Evolutionary conservation across 2,113 vertebrate genomes (phyloP).

Genomic region (Callopanchax toddi): DNA sequence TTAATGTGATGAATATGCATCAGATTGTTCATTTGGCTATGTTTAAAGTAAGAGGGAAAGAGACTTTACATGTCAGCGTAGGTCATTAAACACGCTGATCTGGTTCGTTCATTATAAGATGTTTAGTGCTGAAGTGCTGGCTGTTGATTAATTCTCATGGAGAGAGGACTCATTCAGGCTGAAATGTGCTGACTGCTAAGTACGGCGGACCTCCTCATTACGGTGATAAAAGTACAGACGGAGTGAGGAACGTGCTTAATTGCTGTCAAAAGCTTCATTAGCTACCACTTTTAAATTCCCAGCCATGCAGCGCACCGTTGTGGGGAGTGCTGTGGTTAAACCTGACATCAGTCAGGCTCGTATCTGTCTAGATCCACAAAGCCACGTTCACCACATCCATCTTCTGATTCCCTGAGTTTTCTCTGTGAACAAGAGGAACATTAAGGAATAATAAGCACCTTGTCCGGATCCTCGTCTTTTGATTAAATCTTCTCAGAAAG

Average conservation of each 20-base stretch:
- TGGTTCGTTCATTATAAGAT: slow-evolving; percentile 1
- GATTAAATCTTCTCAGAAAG: slow-evolving; percentile 28
- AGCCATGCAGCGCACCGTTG: not conserved
- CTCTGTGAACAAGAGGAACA: not conserved
- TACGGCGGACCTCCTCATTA: slow-evolving; percentile 25
- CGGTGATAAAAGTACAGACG: slow-evolving; percentile 10
- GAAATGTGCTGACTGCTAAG: slow-evolving; percentile 50
- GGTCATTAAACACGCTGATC: slow-evolving; percentile 37
- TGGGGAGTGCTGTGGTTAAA: not conserved
- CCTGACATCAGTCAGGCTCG: not conserved
- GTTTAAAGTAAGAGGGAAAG: not conserved
- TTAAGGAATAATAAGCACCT: not conserved
- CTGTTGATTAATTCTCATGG: slow-evolving; percentile 42
- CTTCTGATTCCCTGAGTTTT: not conserved
- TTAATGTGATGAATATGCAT: not conserved
- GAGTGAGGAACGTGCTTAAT: slow-evolving; percentile 3
- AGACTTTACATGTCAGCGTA: not conserved
- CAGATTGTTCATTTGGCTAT: not conserved
- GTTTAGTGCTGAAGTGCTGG: slow-evolving; percentile 3
- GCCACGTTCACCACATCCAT: not conserved
- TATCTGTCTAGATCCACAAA: not conserved
- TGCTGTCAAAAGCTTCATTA: slow-evolving; percentile 33
- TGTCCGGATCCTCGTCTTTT: slow-evolving; percentile 3
- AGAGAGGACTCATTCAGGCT: slow-evolving; percentile 31
- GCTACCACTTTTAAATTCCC: not conserved